These are phyloP conservation scores for Adelges cooleyi DNA, from an alignment of 1,140 invertebrate species.

Conservation along the genomic window DNA sequence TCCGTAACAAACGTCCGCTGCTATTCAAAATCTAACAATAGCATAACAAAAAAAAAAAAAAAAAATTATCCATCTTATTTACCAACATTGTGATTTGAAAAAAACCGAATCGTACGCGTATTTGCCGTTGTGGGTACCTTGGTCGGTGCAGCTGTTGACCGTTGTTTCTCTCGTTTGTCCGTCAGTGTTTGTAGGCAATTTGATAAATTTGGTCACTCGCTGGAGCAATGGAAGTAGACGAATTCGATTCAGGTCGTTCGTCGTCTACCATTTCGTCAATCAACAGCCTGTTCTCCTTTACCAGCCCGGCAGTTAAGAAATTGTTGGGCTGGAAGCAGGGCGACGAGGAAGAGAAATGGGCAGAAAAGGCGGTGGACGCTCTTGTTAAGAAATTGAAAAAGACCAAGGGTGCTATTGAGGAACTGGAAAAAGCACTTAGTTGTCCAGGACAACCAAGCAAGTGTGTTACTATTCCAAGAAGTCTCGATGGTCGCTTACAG, in stretches of 20 bases:
- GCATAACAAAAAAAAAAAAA: background rate
- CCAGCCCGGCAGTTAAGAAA: constrained; percentile 92
- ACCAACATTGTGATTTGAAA: no score
- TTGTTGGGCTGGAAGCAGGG: constrained; percentile 94
- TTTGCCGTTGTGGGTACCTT: background rate
- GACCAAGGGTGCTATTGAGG: constrained; percentile 90
- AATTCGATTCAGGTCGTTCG: constrained; percentile 62
- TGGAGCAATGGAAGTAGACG: constrained; percentile 62
- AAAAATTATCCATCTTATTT: background rate
- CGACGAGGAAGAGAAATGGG: constrained; percentile 98
- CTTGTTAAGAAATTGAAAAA: constrained; percentile 97
- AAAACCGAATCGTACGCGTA: no score
- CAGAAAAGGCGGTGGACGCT: constrained; percentile 96
- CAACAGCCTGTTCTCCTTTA: constrained; percentile 90
- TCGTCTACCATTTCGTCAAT: constrained; percentile 45
- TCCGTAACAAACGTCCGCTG: background rate
- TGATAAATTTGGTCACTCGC: background rate
- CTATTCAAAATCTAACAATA: no score
- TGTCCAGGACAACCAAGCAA: constrained; percentile 87
- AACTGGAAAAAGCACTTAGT: constrained; percentile 84
- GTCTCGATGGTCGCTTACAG: constrained; percentile 85
- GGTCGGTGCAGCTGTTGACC: no score
- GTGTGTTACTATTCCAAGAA: constrained; percentile 95
- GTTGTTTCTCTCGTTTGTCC: background rate
- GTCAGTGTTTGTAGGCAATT: background rate